Conservation (phyloP, 2,113 vertebrate genomes). For the Aleadryas rufinucha region DNA sequence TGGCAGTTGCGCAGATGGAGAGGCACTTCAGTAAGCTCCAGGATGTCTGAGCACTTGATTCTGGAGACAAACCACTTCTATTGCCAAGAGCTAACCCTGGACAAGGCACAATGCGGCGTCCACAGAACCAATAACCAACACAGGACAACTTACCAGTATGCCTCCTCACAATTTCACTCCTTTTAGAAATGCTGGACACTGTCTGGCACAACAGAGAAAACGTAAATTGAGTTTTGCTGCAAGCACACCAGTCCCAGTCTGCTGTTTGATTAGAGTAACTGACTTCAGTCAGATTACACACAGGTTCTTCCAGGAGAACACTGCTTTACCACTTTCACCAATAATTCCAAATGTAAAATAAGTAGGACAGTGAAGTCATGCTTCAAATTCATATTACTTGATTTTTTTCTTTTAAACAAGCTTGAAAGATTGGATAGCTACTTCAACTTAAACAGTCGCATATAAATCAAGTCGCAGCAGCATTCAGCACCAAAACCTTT, state of each 20-base stretch:
- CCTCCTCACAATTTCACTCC: background rate
- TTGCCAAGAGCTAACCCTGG: background rate
- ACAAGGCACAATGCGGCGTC: background rate
- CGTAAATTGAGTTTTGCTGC: background rate
- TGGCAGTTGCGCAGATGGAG: background rate
- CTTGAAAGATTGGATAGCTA: background rate
- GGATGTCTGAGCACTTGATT: background rate
- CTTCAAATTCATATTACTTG: background rate
- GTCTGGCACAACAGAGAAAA: background rate
- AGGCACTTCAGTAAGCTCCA: background rate
- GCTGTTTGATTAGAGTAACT: background rate
- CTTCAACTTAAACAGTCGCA: background rate
- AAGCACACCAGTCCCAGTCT: slow-evolving; percentile 4
- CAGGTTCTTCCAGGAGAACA: background rate
- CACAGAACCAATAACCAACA: background rate
- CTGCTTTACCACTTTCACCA: background rate
- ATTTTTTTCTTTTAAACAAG: background rate
- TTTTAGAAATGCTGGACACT: background rate
- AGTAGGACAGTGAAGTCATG: background rate
- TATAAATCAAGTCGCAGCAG: slow-evolving; percentile 17
- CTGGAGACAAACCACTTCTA: background rate
- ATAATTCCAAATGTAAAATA: background rate
- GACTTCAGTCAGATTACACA: background rate
- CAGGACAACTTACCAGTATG: background rate
- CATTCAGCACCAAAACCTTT: background rate